phyloP scores from a whole-genome alignment of 2,888 invertebrate genomes.

The Lasioglossum malachurum region DNA sequence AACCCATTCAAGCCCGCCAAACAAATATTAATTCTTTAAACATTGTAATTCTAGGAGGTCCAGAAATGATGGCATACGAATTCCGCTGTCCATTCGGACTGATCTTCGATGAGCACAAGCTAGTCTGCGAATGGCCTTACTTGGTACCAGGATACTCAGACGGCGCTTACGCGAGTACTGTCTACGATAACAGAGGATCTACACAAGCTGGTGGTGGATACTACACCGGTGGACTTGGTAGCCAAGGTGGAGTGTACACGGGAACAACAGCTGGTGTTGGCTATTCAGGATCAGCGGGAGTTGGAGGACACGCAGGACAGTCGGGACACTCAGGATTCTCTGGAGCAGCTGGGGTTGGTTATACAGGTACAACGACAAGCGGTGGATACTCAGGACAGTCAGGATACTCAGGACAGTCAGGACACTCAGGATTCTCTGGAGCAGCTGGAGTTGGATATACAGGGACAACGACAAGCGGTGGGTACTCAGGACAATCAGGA shows the following conservation, averaged over 20 bases:
- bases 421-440: slow-evolving; percentile 8
- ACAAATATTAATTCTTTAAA: neutral
- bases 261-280: slow-evolving; percentile 23
- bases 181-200: slow-evolving; percentile 85
- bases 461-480: slow-evolving; percentile 9
- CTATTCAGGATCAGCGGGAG: slow-evolving; percentile 21
- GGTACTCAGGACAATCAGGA: slow-evolving; percentile 36
- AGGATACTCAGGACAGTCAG: neutral
- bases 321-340: neutral
- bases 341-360: slow-evolving; percentile 17
- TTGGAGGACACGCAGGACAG: neutral
- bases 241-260: slow-evolving; percentile 23
- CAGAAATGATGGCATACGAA: slow-evolving; percentile 89
- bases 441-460: slow-evolving; percentile 24
- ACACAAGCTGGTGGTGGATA: slow-evolving; percentile 50
- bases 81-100: slow-evolving; percentile 93
- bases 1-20: neutral
- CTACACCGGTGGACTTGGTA: slow-evolving; percentile 52
- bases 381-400: slow-evolving; percentile 9
- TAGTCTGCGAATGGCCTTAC: slow-evolving; percentile 94
- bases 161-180: slow-evolving; percentile 83
- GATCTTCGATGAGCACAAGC: slow-evolving; percentile 90
- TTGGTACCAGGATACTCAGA: slow-evolving; percentile 88
- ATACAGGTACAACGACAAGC: slow-evolving; percentile 12
- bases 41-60: slow-evolving; percentile 75